Percentiles rank a stretch among this genome's conserved stretches.
Conservation (phyloP, 2,113 vertebrate species). For the Aldabrachelys gigantea region DNA sequence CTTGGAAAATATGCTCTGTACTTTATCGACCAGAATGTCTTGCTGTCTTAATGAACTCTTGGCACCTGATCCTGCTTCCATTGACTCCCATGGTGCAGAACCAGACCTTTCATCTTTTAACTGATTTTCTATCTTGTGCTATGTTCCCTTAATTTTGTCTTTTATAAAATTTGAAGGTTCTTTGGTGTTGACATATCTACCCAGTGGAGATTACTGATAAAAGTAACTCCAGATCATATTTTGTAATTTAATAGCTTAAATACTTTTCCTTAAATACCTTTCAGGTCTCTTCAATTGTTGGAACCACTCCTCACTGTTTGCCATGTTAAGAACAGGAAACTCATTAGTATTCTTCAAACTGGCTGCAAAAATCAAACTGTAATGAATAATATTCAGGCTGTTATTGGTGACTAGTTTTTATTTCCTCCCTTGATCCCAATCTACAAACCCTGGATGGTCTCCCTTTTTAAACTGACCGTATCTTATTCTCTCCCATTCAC, state of each 20-base stretch:
- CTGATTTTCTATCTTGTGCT: not conserved
- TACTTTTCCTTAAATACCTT: slow-evolving; percentile 23
- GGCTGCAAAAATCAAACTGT: not conserved
- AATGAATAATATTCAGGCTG: not conserved
- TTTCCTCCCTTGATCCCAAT: not conserved
- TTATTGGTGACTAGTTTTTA: not conserved
- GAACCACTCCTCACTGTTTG: not conserved
- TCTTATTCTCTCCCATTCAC: not conserved
- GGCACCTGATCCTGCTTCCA: not conserved
- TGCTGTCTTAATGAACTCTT: not conserved
- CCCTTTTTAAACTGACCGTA: not conserved
- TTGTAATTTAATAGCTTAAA: not conserved
- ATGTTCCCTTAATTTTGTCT: not conserved
- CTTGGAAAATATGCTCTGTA: not conserved
- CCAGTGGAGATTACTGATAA: not conserved
- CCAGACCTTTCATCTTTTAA: not conserved
- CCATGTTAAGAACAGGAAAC: not conserved
- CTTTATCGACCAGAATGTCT: not conserved
- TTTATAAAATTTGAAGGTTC: not conserved
- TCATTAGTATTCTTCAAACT: slow-evolving; percentile 27
- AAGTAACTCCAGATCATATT: not conserved
- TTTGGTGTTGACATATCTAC: not conserved
- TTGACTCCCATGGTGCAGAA: not conserved
- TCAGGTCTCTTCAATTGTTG: not conserved
- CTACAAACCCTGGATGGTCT: not conserved